A percentile compares a stretch with the other conserved stretches of the same genome.
These are phyloP conservation scores for Zootoca vivipara DNA, from an alignment of 2,113 vertebrate species.

Conservation along the genomic window DNA sequence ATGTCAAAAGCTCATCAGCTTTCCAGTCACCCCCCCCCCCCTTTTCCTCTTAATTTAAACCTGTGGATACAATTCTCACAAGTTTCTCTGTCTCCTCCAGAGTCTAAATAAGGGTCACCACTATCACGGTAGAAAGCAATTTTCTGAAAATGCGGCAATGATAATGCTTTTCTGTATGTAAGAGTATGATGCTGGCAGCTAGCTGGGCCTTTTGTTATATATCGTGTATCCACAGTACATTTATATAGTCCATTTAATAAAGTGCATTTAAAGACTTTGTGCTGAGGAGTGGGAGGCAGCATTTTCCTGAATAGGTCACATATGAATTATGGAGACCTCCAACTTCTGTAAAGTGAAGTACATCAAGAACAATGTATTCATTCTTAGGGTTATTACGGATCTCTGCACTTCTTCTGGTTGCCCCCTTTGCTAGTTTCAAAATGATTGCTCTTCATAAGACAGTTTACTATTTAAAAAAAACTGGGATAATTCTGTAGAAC, in stretches of 20 bases:
- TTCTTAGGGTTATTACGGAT: neutral
- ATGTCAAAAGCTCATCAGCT: neutral
- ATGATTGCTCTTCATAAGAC: neutral
- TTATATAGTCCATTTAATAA: neutral
- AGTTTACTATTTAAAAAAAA: neutral
- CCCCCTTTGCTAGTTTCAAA: neutral
- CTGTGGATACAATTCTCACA: neutral
- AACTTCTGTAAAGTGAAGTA: neutral
- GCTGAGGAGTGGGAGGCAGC: neutral
- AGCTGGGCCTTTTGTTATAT: neutral
- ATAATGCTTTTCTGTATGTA: slow-evolving; percentile 14
- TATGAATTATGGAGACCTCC: neutral
- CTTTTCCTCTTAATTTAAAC: slow-evolving; percentile 24
- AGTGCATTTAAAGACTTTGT: neutral
- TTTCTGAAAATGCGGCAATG: slow-evolving; percentile 17
- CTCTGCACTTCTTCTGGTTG: neutral
- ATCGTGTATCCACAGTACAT: neutral
- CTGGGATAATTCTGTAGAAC: neutral
- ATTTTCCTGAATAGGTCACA: neutral
- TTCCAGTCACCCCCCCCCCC: slow-evolving; percentile 1
- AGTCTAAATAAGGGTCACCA: slow-evolving; percentile 18
- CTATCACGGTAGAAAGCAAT: neutral
- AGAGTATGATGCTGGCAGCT: neutral
- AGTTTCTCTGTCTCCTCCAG: slow-evolving; percentile 13
- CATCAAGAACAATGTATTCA: neutral